phyloP scores from a whole-genome alignment of 2,113 vertebrate species.

The Lota lota region DNA sequence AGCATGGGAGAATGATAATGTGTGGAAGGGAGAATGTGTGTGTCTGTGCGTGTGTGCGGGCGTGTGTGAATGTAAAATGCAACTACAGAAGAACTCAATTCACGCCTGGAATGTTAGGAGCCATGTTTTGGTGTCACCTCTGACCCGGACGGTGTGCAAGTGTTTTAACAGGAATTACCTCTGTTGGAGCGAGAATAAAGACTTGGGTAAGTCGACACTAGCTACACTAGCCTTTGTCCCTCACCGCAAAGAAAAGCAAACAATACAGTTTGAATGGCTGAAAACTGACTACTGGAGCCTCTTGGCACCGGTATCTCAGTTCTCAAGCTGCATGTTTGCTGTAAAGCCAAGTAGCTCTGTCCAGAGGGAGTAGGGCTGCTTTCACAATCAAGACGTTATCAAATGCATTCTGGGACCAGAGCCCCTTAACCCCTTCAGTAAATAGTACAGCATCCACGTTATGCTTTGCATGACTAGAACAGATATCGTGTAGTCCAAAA shows the following conservation, averaged over 20 bases:
- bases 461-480: slow-evolving; percentile 10
- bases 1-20: too few species aligned
- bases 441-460: slow-evolving; percentile 11
- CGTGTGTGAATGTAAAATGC: slow-evolving; percentile 14
- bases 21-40: too few species aligned
- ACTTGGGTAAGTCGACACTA: slow-evolving; percentile 39
- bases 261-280: slow-evolving; percentile 23
- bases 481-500: slow-evolving; percentile 12
- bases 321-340: not conserved
- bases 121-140: slow-evolving; percentile 46
- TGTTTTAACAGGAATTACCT: slow-evolving; percentile 46
- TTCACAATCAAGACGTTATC: slow-evolving; percentile 18
- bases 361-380: slow-evolving; percentile 11
- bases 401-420: slow-evolving; percentile 17
- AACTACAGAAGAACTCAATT: slow-evolving; percentile 18
- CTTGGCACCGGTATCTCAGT: not conserved
- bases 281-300: slow-evolving; percentile 21
- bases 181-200: slow-evolving; percentile 20
- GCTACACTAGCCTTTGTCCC: slow-evolving; percentile 12
- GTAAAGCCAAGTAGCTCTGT: slow-evolving; percentile 3
- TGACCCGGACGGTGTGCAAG: slow-evolving; percentile 41
- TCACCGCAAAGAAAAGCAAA: slow-evolving; percentile 44
- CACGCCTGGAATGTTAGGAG: slow-evolving; percentile 38
- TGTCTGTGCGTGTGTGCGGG: slow-evolving; percentile 14
- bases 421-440: slow-evolving; percentile 15